Evolutionary conservation across 2,888 invertebrate genomes (phyloP).

Genomic region (Dryococelus australis): DNA sequence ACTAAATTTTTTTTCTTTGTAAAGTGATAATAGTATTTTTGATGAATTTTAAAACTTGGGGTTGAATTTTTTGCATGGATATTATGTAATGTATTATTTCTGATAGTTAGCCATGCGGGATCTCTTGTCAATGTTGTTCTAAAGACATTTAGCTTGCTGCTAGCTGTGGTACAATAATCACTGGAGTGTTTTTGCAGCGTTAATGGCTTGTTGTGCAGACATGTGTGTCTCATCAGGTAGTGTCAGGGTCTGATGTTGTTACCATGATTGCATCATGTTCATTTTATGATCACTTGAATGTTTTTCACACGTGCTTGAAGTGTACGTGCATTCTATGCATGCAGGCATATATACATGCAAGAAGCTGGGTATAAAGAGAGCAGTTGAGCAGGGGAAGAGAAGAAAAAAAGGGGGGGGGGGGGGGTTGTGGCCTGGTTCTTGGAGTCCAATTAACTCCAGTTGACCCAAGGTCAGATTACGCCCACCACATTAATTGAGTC

Average conservation of each 20-base stretch:
- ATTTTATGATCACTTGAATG: not conserved
- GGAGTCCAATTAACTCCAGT: slow-evolving; percentile 6
- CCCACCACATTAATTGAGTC: slow-evolving; percentile 18
- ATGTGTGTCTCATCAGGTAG: not conserved
- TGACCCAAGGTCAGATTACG: slow-evolving; percentile 28
- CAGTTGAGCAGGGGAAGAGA: not conserved
- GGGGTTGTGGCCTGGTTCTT: not conserved
- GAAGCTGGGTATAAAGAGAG: not conserved
- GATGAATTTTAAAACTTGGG: too few relatives aligned
- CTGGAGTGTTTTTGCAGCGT: not conserved
- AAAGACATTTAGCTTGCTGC: not conserved
- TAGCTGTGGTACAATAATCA: not conserved
- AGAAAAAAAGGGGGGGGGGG: not conserved
- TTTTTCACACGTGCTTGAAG: not conserved
- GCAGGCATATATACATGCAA: not conserved
- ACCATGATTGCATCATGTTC: not conserved
- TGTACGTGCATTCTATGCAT: not conserved
- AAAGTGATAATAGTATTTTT: too few relatives aligned
- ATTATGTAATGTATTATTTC: too few relatives aligned
- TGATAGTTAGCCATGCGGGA: too few relatives aligned
- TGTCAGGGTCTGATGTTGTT: not conserved
- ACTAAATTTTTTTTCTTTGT: too few relatives aligned
- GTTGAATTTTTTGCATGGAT: too few relatives aligned
- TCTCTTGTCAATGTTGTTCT: too few relatives aligned
- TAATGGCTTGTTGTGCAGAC: not conserved